phyloP scores from a whole-genome alignment of 2,888 invertebrate species.

The Emmelina monodactyla region DNA sequence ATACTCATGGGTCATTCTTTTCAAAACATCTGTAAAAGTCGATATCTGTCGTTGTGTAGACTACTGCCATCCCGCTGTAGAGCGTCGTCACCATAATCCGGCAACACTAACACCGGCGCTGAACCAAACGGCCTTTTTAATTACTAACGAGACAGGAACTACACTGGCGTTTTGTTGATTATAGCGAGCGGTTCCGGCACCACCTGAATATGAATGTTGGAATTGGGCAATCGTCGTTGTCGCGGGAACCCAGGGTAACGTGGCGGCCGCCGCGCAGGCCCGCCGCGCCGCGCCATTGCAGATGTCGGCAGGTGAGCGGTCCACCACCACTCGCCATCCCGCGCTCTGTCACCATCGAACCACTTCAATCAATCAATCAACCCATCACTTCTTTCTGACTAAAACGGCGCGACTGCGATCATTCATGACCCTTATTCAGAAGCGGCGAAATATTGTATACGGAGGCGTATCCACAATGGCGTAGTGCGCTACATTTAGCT shows the following conservation, averaged over 20 bases:
- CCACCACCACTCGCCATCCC: not conserved
- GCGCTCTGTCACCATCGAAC: not conserved
- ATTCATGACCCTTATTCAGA: too few relatives aligned
- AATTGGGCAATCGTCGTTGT: not conserved
- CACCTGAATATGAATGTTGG: conserved; percentile 3
- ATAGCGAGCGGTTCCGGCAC: conserved; percentile 7
- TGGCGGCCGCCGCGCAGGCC: not conserved
- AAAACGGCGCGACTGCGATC: too few relatives aligned
- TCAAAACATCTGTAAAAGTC: not conserved
- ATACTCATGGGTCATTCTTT: not conserved
- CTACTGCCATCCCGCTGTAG: not conserved
- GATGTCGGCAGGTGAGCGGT: conserved; percentile 1
- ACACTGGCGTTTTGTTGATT: conserved; percentile 1
- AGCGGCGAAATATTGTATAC: too few relatives aligned
- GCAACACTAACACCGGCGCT: not conserved
- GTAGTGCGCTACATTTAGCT: conserved; percentile 1
- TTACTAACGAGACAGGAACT: conserved; percentile 1
- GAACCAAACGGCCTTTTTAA: not conserved
- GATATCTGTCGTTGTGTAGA: not conserved
- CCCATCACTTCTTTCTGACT: too few relatives aligned
- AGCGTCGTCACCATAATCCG: not conserved
- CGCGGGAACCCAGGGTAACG: not conserved
- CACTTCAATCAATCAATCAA: conserved; percentile 1
- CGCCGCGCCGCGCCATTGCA: not conserved
- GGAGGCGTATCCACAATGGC: not conserved